phyloP scores from a whole-genome alignment of 1,140 invertebrate species.

The Apis mellifera region DNA sequence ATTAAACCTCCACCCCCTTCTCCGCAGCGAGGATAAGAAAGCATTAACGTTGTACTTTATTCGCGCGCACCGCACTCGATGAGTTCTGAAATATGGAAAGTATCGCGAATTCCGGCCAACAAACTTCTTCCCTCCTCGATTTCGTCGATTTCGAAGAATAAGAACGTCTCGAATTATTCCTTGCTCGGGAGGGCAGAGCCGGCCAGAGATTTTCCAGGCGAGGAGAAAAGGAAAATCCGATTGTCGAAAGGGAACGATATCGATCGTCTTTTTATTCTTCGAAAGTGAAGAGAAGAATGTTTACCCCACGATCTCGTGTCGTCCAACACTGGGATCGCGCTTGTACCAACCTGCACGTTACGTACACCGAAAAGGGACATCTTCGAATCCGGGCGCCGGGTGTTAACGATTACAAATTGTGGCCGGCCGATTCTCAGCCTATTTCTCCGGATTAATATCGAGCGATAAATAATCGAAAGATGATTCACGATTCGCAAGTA shows the following conservation, averaged over 20 bases:
- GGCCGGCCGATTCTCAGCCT: conserved; percentile 71
- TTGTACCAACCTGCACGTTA: conserved; percentile 53
- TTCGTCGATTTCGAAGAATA: conserved; percentile 7
- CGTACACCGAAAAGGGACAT: conserved; percentile 34
- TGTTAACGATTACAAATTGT: conserved; percentile 79
- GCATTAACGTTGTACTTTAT: conserved; percentile 77
- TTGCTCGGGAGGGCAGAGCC: no score
- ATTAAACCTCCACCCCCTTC: conserved; percentile 71
- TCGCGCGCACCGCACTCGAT: conserved; percentile 65
- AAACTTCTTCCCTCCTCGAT: conserved; percentile 34
- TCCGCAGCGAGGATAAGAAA: conserved; percentile 63
- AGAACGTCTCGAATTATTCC: no score
- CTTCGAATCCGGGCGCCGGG: conserved; percentile 56
- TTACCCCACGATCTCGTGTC: no score
- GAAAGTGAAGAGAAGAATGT: no score
- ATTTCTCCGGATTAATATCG: conserved; percentile 78
- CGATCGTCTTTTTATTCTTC: no score
- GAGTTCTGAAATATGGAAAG: conserved; percentile 75
- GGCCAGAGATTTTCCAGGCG: no score
- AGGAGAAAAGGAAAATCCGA: no score
- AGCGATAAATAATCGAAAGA: conserved; percentile 80
- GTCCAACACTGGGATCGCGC: conserved; percentile 41
- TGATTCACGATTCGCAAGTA: conserved; percentile 64
- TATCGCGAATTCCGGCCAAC: conserved; percentile 51
- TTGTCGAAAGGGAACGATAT: no score